These are phyloP conservation scores for Ladona fulva DNA, from an alignment of 1,140 invertebrate species.

Conservation along the genomic window DNA sequence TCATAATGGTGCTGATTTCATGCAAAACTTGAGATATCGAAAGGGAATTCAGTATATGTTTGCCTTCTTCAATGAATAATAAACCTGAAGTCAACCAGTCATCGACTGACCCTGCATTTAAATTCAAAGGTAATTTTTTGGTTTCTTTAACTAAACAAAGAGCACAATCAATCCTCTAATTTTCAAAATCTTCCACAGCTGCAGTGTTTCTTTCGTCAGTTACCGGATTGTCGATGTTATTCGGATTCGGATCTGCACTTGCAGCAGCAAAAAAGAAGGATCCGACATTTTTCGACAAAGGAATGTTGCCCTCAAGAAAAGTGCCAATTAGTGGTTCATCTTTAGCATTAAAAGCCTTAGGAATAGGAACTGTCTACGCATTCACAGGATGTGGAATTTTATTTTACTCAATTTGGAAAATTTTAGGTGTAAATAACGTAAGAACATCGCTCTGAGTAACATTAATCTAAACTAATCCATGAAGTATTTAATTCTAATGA, in stretches of 20 bases:
- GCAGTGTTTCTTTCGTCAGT: conserved; percentile 65
- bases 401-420: conserved; percentile 79
- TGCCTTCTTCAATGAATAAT: no score
- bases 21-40: no score
- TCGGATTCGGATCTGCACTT: conserved; percentile 72
- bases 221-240: conserved; percentile 65
- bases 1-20: no score
- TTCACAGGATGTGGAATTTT: conserved; percentile 69
- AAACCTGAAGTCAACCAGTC: no score
- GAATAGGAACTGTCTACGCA: conserved; percentile 79
- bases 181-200: conserved; percentile 42
- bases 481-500: background rate
- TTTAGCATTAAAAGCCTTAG: conserved; percentile 71
- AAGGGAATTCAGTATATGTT: no score
- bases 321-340: conserved; percentile 63
- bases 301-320: conserved; percentile 51
- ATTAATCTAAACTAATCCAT: background rate
- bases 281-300: conserved; percentile 68
- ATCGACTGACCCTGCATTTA: background rate
- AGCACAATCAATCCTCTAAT: no score
- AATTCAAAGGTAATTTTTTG: background rate
- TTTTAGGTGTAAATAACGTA: conserved; percentile 73
- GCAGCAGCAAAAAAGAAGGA: conserved; percentile 68
- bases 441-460: conserved; percentile 21
- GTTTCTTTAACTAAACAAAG: no score